phyloP scores from a whole-genome alignment of 37 sponge, comb jelly and placozoan genomes.

The Cliona cf. orientalis region DNA sequence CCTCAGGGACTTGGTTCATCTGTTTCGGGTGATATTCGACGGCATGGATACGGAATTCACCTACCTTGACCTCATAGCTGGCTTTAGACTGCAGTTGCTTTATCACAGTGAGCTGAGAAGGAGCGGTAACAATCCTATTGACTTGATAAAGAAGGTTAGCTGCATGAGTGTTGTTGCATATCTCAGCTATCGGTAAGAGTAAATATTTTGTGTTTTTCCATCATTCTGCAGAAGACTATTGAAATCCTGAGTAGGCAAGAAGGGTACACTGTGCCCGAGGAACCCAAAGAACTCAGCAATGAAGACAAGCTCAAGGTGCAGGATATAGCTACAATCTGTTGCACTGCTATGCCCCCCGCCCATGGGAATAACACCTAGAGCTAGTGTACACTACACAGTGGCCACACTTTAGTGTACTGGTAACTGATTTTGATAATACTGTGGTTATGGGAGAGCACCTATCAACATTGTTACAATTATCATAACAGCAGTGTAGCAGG shows the following conservation, averaged over 20 bases:
- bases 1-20: not conserved
- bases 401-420: too few species aligned
- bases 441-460: too few species aligned
- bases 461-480: too few species aligned
- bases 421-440: too few species aligned
- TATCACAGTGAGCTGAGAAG: not conserved
- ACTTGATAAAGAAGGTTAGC: not conserved
- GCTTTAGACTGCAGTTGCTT: not conserved
- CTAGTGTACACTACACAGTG: too few species aligned
- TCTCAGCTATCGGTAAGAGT: too few species aligned
- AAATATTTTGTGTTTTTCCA: not conserved
- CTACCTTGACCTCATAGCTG: not conserved
- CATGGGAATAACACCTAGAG: too few species aligned
- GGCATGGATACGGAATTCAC: not conserved
- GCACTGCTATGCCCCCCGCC: not conserved
- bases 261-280: not conserved
- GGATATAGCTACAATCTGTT: too few species aligned
- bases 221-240: not conserved
- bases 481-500: too few species aligned
- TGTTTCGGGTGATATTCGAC: not conserved
- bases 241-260: not conserved
- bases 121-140: not conserved
- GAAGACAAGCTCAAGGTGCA: not conserved
- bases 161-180: not conserved
- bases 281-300: not conserved